phyloP scores from a whole-genome alignment of 2,888 invertebrate species.

The Maniola hyperantus region DNA sequence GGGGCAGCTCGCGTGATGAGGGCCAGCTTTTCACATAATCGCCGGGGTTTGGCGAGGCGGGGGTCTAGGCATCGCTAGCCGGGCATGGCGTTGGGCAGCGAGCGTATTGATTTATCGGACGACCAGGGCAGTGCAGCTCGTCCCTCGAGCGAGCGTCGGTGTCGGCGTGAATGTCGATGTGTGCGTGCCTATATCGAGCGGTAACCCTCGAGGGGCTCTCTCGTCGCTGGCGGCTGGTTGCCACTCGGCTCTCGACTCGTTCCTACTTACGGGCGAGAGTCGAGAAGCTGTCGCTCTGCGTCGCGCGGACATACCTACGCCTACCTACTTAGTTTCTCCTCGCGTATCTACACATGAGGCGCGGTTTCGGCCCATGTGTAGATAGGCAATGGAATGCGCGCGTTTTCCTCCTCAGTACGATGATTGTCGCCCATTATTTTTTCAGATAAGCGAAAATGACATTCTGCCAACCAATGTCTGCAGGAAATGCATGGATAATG shows the following conservation, averaged over 20 bases:
- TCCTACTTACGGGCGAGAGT: conserved; percentile 80
- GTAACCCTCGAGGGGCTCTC: conserved; percentile 79
- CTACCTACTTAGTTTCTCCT: conserved; percentile 81
- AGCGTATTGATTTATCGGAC: conserved; percentile 80
- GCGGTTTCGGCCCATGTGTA: conserved; percentile 68
- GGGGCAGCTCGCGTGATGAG: conserved; percentile 74
- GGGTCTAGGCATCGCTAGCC: conserved; percentile 67
- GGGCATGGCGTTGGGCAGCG: conserved; percentile 68
- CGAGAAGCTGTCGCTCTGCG: conserved; percentile 75
- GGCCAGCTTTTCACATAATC: conserved; percentile 73
- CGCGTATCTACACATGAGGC: conserved; percentile 73
- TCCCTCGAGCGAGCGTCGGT: conserved; percentile 74
- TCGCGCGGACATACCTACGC: conserved; percentile 74
- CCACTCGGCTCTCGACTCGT: conserved; percentile 81
- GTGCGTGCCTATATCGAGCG: conserved; percentile 80
- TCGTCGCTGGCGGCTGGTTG: conserved; percentile 56
- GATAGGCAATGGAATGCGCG: conserved; percentile 70
- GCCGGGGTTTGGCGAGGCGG: conserved; percentile 74
- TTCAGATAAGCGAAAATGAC: conserved; percentile 85
- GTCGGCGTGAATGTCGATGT: conserved; percentile 69
- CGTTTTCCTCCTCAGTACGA: conserved; percentile 66
- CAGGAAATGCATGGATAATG: conserved; percentile 83
- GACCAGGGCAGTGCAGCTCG: conserved; percentile 77
- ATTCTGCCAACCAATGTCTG: conserved; percentile 86
- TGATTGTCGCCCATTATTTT: conserved; percentile 76